phyloP scores from a whole-genome alignment of 2,888 invertebrate genomes.

The Apotomis capreana region DNA sequence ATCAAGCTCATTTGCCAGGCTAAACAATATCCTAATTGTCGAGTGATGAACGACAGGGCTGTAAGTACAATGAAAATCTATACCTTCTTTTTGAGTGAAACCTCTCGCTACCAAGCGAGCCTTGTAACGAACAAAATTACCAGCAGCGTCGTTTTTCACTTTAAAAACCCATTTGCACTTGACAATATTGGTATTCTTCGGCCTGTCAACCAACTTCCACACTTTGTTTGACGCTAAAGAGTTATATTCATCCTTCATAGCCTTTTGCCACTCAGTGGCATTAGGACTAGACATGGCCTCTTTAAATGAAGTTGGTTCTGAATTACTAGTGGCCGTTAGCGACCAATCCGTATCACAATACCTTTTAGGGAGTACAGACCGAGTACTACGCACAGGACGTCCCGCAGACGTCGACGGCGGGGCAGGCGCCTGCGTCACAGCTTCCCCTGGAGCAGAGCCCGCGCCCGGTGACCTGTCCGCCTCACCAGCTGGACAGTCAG shows the following conservation, averaged over 20 bases:
- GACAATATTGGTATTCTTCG: not conserved
- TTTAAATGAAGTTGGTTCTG: conserved; percentile 12
- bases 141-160: not conserved
- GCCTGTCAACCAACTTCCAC: conserved; percentile 18
- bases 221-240: conserved; percentile 1
- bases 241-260: conserved; percentile 11
- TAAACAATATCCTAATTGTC: conserved; percentile 39
- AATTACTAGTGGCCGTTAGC: not conserved
- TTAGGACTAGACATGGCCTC: conserved; percentile 12
- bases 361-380: conserved; percentile 9
- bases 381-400: conserved; percentile 21
- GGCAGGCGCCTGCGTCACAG: not conserved
- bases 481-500: not conserved
- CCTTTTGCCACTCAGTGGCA: not conserved
- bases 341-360: conserved; percentile 4
- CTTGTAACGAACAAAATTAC: conserved; percentile 4
- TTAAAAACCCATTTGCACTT: conserved; percentile 18
- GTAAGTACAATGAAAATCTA: conserved; percentile 28
- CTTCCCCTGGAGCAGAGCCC: conserved; percentile 17
- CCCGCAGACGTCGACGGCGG: not conserved
- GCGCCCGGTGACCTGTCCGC: conserved; percentile 10
- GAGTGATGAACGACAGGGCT: conserved; percentile 39
- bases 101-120: conserved; percentile 14
- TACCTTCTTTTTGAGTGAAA: conserved; percentile 6
- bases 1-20: conserved; percentile 30